Conservation (phyloP, 2,888 invertebrate species). For the Hypolimnas misippus region DNA sequence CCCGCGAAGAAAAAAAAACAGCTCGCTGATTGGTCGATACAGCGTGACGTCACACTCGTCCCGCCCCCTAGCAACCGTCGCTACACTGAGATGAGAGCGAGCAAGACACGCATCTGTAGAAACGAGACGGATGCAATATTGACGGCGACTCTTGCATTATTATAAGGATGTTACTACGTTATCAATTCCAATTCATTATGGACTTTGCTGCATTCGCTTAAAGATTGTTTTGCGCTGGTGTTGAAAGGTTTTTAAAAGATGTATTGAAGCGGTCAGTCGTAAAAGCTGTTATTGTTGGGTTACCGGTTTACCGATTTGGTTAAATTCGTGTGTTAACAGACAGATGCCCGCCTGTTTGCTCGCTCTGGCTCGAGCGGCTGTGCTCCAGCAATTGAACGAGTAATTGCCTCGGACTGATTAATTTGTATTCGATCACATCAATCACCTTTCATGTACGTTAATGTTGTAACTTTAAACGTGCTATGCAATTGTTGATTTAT, state of each 20-base stretch:
- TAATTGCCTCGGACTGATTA: constrained; percentile 74
- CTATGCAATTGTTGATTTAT: constrained; percentile 13
- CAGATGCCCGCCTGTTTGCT: constrained; percentile 70
- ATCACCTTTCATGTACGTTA: constrained; percentile 32
- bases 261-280: constrained; percentile 70
- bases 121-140: constrained; percentile 68
- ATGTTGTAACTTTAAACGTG: constrained; percentile 13
- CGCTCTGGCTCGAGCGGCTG: constrained; percentile 49
- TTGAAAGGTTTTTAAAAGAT: constrained; percentile 32
- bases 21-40: constrained; percentile 65
- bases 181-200: constrained; percentile 34
- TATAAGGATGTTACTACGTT: constrained; percentile 45
- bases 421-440: constrained; percentile 49
- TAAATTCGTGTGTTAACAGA: constrained; percentile 81
- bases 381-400: constrained; percentile 41
- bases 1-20: constrained; percentile 62
- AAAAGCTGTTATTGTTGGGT: constrained; percentile 83
- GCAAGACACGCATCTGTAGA: constrained; percentile 63
- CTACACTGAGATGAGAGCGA: constrained; percentile 79
- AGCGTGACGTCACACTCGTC: constrained; percentile 72
- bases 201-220: rapidly evolving
- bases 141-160: constrained; percentile 47
- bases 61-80: constrained; percentile 82
- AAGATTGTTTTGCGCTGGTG: constrained; percentile 42
- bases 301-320: constrained; percentile 83